Evolutionary conservation across 2,113 vertebrate genomes (phyloP).

Genomic region (Psittacula cyanocephala): DNA sequence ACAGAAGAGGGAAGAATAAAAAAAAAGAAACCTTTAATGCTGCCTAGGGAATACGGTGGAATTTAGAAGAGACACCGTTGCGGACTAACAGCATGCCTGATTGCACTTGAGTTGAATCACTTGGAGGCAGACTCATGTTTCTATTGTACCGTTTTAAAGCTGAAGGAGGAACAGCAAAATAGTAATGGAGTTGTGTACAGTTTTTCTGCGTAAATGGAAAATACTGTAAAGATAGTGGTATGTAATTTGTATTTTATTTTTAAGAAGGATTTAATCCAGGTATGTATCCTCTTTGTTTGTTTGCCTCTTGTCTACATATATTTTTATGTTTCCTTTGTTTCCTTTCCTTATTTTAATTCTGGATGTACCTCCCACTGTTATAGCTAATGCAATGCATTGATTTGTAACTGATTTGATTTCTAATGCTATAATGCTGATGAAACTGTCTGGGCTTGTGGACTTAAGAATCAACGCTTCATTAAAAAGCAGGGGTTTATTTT

Average conservation of each 20-base stretch:
- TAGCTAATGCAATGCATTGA: slow-evolving; percentile 5
- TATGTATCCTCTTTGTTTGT: slow-evolving; percentile 69
- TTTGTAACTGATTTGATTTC: slow-evolving; percentile 32
- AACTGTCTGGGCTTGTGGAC: background rate
- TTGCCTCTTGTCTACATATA: background rate
- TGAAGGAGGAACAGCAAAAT: slow-evolving; percentile 52
- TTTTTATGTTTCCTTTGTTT: slow-evolving; percentile 58
- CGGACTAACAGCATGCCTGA: slow-evolving; percentile 70
- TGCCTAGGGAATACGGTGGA: slow-evolving; percentile 56
- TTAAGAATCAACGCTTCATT: slow-evolving; percentile 30
- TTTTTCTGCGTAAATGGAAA: slow-evolving; percentile 50
- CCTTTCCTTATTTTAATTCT: slow-evolving; percentile 47
- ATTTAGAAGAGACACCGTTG: slow-evolving; percentile 66
- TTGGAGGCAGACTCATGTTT: slow-evolving; percentile 65
- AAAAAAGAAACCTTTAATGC: slow-evolving; percentile 1
- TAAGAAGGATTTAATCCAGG: slow-evolving; percentile 75
- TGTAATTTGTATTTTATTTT: slow-evolving; percentile 67
- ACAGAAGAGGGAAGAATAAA: background rate
- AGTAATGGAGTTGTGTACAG: slow-evolving; percentile 41
- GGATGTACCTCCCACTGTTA: slow-evolving; percentile 33
- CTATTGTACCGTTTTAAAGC: slow-evolving; percentile 49
- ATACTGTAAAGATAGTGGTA: slow-evolving; percentile 61
- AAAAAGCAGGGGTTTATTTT: background rate
- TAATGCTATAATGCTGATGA: background rate
- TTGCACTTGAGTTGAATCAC: slow-evolving; percentile 68